Conservation (phyloP, 2,888 invertebrate species). For the Scelioninae gen. 2 region DNA sequence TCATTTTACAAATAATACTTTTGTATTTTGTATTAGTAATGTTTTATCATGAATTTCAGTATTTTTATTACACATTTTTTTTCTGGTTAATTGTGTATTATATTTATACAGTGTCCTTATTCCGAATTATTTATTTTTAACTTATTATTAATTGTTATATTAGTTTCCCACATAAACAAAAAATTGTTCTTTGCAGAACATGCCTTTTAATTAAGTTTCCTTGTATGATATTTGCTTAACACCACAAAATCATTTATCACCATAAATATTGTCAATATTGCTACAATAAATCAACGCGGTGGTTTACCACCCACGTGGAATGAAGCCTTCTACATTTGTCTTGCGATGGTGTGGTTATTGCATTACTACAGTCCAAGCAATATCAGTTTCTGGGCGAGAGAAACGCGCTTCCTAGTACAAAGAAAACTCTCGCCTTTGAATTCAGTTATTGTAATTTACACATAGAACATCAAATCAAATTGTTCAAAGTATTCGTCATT, state of each 20-base stretch:
- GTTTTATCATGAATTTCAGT: too few species aligned
- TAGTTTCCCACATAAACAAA: too few species aligned
- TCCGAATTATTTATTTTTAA: too few species aligned
- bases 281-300: conserved; percentile 44
- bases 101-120: too few species aligned
- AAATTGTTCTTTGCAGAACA: too few species aligned
- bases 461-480: conserved; percentile 28
- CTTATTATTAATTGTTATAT: too few species aligned
- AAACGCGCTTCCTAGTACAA: conserved; percentile 22
- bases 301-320: conserved; percentile 55
- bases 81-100: too few species aligned
- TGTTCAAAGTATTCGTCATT: not conserved
- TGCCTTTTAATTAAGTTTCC: too few species aligned
- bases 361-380: conserved; percentile 52
- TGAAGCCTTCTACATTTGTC: conserved; percentile 58
- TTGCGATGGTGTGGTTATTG: conserved; percentile 53
- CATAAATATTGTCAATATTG: conserved; percentile 58
- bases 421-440: conserved; percentile 35
- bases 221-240: conserved; percentile 31
- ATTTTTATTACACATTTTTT: too few species aligned
- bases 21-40: too few species aligned
- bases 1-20: too few species aligned
- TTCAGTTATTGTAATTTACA: conserved; percentile 48
- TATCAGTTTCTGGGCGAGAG: conserved; percentile 44
- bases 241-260: conserved; percentile 33